These are phyloP conservation scores for Lithophane semibrunnea DNA, from an alignment of 2,888 invertebrate genomes.

Conservation along the genomic window DNA sequence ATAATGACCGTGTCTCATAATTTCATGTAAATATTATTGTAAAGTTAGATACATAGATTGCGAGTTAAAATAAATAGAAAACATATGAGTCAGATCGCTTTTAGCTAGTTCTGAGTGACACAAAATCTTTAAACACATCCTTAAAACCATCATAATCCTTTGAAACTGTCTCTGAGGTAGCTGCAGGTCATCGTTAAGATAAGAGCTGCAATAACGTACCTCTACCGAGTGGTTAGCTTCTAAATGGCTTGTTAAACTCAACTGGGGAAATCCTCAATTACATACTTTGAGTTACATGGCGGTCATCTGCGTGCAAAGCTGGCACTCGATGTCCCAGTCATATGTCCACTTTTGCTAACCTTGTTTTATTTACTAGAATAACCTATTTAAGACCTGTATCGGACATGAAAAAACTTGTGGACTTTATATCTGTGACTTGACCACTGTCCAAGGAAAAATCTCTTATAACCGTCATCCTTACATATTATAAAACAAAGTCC, in stretches of 20 bases:
- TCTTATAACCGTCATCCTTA: not conserved
- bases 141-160: slow-evolving; percentile 1
- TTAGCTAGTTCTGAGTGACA: not conserved
- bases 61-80: too few relatives aligned
- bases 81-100: not conserved
- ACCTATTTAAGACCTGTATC: not conserved
- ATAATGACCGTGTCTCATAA: not conserved
- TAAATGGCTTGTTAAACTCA: slow-evolving; percentile 36
- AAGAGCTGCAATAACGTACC: slow-evolving; percentile 25
- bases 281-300: slow-evolving; percentile 2
- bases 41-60: too few relatives aligned
- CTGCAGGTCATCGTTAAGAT: slow-evolving; percentile 36
- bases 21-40: not conserved
- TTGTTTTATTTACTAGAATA: slow-evolving; percentile 5
- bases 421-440: not conserved
- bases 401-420: too few relatives aligned
- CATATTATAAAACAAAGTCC: too few relatives aligned
- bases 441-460: not conserved
- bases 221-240: slow-evolving; percentile 16
- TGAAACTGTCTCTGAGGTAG: not conserved
- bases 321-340: not conserved
- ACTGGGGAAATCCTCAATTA: slow-evolving; percentile 53
- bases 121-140: not conserved
- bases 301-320: not conserved
- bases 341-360: not conserved